Percentiles rank a stretch among this genome's conserved stretches.
phyloP scores from a whole-genome alignment of 2,888 invertebrate genomes.

The Lutraria lutraria region DNA sequence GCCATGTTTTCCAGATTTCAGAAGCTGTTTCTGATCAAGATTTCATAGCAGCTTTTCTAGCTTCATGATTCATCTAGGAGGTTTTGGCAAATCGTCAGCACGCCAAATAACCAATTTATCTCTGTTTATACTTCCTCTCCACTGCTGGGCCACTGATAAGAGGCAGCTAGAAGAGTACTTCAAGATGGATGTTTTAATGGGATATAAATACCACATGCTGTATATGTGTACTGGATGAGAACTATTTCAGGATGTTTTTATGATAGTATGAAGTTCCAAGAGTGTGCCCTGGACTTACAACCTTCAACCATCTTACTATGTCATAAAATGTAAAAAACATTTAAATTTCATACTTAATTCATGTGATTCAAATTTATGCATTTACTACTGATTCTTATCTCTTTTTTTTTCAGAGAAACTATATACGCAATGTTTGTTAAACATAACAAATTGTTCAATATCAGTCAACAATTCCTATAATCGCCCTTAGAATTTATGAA shows the following conservation, averaged over 20 bases:
- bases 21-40: constrained; percentile 36
- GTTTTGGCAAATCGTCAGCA: constrained; percentile 61
- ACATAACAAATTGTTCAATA: not conserved
- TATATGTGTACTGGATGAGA: constrained; percentile 27
- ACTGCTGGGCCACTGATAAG: constrained; percentile 46
- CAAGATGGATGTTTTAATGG: constrained; percentile 40
- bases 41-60: constrained; percentile 6
- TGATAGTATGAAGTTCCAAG: constrained; percentile 1
- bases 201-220: constrained; percentile 46
- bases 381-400: too few species aligned
- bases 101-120: constrained; percentile 66
- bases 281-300: constrained; percentile 3
- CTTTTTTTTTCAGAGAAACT: not conserved
- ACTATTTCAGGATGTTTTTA: constrained; percentile 16
- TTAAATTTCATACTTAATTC: not conserved
- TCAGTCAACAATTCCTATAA: not conserved
- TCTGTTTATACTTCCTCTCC: constrained; percentile 57
- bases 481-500: not conserved
- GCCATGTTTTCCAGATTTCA: constrained; percentile 26
- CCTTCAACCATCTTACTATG: not conserved
- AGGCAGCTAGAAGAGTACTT: constrained; percentile 32
- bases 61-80: constrained; percentile 52
- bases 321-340: not conserved
- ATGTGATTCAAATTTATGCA: not conserved
- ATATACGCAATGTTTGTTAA: too few species aligned